A percentile compares a stretch with the other conserved stretches of the same genome.
Evolutionary conservation across 92 coral and sea anemone genomes (phyloP).

Genomic region (Anthopleura xanthogrammica): DNA sequence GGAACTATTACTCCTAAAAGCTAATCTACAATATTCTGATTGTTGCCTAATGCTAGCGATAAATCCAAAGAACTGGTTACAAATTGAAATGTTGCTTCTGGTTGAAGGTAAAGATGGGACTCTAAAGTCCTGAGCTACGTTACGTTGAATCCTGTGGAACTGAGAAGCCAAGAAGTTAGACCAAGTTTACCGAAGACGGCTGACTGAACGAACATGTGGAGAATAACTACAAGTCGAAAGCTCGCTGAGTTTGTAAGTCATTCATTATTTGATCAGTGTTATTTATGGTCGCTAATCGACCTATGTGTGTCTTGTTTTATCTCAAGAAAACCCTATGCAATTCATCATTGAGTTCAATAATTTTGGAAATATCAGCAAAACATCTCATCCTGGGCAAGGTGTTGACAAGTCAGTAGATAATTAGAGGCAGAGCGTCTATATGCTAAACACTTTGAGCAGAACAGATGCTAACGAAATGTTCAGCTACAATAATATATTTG

Average conservation of each 20-base stretch:
- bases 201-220: conserved; percentile 63
- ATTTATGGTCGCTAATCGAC: background rate
- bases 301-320: background rate
- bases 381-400: background rate
- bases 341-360: background rate
- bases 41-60: conserved; percentile 7
- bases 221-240: conserved; percentile 83
- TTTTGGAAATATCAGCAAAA: background rate
- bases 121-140: conserved; percentile 7
- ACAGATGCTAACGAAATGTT: background rate
- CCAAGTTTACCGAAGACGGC: background rate
- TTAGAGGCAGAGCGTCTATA: background rate
- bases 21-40: conserved; percentile 7
- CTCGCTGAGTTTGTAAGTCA: conserved; percentile 93
- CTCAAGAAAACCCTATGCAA: background rate
- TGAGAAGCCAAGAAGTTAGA: background rate
- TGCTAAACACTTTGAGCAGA: background rate
- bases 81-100: conserved; percentile 19
- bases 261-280: background rate
- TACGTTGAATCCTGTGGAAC: background rate
- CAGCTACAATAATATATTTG: background rate
- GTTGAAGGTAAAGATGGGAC: conserved; percentile 22
- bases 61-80: background rate
- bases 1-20: conserved; percentile 11
- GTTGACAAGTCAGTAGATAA: background rate